These are phyloP conservation scores for Spodoptera litura DNA, from an alignment of 1,140 invertebrate genomes.

Conservation along the genomic window DNA sequence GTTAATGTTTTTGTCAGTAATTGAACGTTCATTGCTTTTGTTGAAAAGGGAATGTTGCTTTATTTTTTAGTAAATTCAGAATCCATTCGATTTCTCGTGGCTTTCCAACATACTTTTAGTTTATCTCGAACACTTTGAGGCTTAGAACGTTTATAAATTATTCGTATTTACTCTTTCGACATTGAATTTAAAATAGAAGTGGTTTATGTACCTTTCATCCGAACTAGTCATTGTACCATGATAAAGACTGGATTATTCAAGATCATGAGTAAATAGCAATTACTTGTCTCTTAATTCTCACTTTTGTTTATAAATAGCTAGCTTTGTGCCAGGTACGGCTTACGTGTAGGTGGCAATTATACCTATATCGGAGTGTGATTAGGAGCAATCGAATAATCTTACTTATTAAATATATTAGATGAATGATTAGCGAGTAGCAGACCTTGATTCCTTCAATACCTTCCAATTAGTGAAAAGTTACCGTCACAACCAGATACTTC, in stretches of 20 bases:
- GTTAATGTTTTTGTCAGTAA: constrained; percentile 21
- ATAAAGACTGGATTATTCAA: constrained; percentile 1
- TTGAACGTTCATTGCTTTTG: constrained; percentile 5
- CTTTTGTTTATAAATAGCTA: neutral
- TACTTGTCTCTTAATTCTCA: neutral
- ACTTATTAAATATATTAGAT: too few relatives aligned
- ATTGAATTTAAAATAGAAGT: neutral
- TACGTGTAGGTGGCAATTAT: too few relatives aligned
- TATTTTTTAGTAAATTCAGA: neutral
- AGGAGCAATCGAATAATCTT: too few relatives aligned
- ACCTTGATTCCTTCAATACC: too few relatives aligned
- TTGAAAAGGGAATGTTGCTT: neutral
- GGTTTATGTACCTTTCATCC: neutral
- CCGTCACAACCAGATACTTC: too few relatives aligned
- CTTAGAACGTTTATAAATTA: neutral
- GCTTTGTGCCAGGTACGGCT: neutral
- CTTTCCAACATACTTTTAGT: constrained; percentile 1
- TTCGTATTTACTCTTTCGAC: neutral
- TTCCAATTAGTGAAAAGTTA: too few relatives aligned
- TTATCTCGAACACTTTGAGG: neutral
- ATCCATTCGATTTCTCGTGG: neutral
- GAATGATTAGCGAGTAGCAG: too few relatives aligned
- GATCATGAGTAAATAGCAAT: neutral
- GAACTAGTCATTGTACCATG: neutral
- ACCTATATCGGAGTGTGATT: too few relatives aligned